Evolutionary conservation across 1,140 invertebrate genomes (phyloP), one percentile per base, ranked within the genome.

Genomic region (Carposina sasakii): DNA sequence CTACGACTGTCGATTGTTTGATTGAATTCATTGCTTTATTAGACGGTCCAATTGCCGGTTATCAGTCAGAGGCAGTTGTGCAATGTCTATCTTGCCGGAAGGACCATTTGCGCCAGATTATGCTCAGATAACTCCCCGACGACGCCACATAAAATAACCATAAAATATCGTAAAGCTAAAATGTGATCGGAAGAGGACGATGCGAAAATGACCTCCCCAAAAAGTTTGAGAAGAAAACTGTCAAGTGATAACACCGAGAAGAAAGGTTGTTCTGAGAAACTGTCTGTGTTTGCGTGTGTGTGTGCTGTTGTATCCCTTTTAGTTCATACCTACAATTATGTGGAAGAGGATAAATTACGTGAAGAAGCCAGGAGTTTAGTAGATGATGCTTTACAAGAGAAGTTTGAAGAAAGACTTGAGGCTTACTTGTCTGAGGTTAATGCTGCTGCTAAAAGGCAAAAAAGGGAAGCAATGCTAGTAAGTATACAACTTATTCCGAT

Each of bases 401-500:
- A 61, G 22, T 45, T 83, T 48, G 63, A 74, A 19, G 61, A 70
- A 43, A 70, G 54, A 51, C 68, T 83, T 12, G 65, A 71, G 37
- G 62, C 59, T 30, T 73, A 76, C 50, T 46, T 75, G 13, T 52
- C 47, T 23, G 59, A 67, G 56, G 47, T 67, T 3, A 59, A 49
- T 36, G 61, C 54, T 24, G 57, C 43, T 2, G 37, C 61, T 20
- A 61, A 62, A 42, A 64, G 76, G 44, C 22, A 63, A 37, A 81
- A 75, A 56, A 67, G 79, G 50, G 72, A 74, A 60, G 76, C 76
- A 3, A 77, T 79, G 74, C 54, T 79, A 54, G 79, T 83, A 65
- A 68, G 71, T 57, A 19, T 23, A 15, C 39, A 13, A 34, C 19
- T 34, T 16, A 16, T 4, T 34, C 19, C n/a, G n/a, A n/a, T n/a